These are phyloP conservation scores for Zoanthus solanderi DNA, from an alignment of 92 coral and sea anemone species.

Conservation along the genomic window DNA sequence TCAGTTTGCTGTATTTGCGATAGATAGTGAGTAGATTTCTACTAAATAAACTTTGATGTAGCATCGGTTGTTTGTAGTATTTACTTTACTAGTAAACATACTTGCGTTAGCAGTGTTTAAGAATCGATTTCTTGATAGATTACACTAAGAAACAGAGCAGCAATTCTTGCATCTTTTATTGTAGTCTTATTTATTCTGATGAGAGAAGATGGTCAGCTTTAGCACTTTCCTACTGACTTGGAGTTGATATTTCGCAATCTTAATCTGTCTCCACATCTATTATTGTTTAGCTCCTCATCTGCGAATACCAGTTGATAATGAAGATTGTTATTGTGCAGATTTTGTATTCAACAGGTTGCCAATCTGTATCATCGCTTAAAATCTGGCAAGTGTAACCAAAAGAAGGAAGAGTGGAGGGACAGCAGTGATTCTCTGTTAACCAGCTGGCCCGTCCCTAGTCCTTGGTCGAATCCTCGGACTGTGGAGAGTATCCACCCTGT, in stretches of 20 bases:
- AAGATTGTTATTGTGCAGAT: background rate
- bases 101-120: background rate
- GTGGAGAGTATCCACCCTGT: slow-evolving; percentile 92
- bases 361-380: slow-evolving; percentile 64
- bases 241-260: no score
- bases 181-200: background rate
- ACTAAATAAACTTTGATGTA: no score
- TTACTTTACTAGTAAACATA: no score
- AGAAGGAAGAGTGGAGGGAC: slow-evolving; percentile 8
- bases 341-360: slow-evolving; percentile 67
- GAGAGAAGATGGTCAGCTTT: no score
- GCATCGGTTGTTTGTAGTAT: no score
- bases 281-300: no score
- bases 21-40: no score
- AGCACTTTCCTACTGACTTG: no score
- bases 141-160: background rate
- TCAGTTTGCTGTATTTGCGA: no score
- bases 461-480: slow-evolving; percentile 82
- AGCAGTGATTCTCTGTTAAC: slow-evolving; percentile 13
- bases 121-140: background rate
- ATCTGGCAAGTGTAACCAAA: slow-evolving; percentile 28
- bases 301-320: no score
- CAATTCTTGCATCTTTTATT: background rate
- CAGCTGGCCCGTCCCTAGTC: slow-evolving; percentile 66
- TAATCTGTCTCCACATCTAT: no score